A percentile compares a stretch with the other conserved stretches of the same genome.
Evolutionary conservation across 2,888 invertebrate species (phyloP).

Genomic region (Melipona bicolor): DNA sequence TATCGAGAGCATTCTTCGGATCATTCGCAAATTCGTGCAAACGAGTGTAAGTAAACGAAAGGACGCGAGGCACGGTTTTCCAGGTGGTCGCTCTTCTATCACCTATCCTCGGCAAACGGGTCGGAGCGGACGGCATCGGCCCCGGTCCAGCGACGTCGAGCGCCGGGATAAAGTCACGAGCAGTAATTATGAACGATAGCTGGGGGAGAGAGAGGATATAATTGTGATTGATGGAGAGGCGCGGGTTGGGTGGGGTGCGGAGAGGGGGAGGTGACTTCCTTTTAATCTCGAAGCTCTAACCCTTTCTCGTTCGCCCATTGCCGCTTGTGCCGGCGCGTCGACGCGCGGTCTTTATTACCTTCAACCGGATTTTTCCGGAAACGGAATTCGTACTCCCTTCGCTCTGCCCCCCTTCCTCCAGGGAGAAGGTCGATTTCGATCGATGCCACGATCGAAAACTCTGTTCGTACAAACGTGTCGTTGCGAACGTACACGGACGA

Average conservation of each 20-base stretch:
- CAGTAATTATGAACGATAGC: slow-evolving; percentile 83
- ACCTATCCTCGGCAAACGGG: slow-evolving; percentile 22
- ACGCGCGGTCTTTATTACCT: slow-evolving; percentile 75
- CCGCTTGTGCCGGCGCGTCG: slow-evolving; percentile 74
- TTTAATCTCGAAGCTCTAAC: slow-evolving; percentile 83
- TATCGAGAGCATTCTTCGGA: too few species aligned
- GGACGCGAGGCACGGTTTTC: too few species aligned
- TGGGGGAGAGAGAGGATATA: slow-evolving; percentile 79
- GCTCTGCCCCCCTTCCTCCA: too few species aligned
- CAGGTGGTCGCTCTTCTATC: slow-evolving; percentile 23
- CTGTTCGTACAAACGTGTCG: background rate
- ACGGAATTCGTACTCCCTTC: slow-evolving; percentile 38
- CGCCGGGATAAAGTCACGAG: slow-evolving; percentile 81
- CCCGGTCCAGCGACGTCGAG: slow-evolving; percentile 63
- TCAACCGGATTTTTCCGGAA: slow-evolving; percentile 58
- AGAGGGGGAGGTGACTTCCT: slow-evolving; percentile 82
- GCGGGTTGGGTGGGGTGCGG: slow-evolving; percentile 56
- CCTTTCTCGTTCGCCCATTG: slow-evolving; percentile 79
- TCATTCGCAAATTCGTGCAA: too few species aligned
- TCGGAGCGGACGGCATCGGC: slow-evolving; percentile 32
- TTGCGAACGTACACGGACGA: too few species aligned
- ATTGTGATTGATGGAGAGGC: slow-evolving; percentile 84
- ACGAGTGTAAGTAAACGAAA: slow-evolving; percentile 14
- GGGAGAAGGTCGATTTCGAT: slow-evolving; percentile 9
- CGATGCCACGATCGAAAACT: background rate